These are phyloP conservation scores for Clitarchus hookeri DNA, from an alignment of 2,888 invertebrate species.

Conservation along the genomic window DNA sequence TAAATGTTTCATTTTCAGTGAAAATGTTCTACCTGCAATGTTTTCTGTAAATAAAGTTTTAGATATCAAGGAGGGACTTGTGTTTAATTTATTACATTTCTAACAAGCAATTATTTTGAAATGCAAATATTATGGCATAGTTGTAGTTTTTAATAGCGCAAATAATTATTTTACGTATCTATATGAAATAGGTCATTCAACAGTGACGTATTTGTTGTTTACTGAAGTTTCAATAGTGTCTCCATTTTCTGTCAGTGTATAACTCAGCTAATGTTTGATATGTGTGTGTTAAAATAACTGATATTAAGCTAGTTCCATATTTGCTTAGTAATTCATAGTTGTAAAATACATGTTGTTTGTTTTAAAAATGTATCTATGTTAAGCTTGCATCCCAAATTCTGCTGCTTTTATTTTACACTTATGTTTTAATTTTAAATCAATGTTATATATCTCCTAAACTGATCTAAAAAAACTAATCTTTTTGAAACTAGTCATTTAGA, in stretches of 20 bases:
- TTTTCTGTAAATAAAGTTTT: too few species aligned
- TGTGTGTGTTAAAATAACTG: too few species aligned
- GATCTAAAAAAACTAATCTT: not conserved
- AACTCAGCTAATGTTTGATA: not conserved
- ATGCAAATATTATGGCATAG: too few species aligned
- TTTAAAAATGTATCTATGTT: not conserved
- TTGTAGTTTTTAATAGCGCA: too few species aligned
- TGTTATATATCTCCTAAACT: not conserved
- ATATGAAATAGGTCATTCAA: too few species aligned
- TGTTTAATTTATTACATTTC: too few species aligned
- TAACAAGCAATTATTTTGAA: too few species aligned
- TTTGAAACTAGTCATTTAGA: slow-evolving; percentile 8
- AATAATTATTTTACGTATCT: too few species aligned
- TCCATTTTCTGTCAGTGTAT: not conserved
- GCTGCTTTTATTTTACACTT: slow-evolving; percentile 26
- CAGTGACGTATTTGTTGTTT: too few species aligned
- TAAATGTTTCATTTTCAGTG: too few species aligned
- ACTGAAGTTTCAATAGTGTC: not conserved
- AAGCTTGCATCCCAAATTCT: slow-evolving; percentile 17
- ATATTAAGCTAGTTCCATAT: not conserved
- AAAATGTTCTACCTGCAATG: too few species aligned
- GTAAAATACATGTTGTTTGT: not conserved
- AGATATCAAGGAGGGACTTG: too few species aligned
- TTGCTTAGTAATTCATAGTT: not conserved
- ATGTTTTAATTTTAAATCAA: not conserved